A percentile compares a stretch with the other conserved stretches of the same genome.
Evolutionary conservation across 2,797 vertebrate genomes (phyloP).

Genomic region (Alexandromys oeconomus): DNA sequence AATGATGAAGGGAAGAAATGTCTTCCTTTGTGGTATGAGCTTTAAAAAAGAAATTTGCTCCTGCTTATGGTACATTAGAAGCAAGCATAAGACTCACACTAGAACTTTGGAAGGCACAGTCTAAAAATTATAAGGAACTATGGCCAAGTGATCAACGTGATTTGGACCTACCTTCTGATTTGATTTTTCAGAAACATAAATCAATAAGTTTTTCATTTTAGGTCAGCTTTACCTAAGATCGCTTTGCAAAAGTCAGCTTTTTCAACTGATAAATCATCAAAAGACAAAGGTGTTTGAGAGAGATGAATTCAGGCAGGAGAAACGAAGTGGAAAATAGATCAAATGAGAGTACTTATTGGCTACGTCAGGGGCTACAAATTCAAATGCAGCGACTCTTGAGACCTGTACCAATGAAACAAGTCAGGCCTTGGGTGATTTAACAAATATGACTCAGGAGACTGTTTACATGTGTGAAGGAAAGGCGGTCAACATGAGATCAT

Average conservation of each 20-base stretch:
- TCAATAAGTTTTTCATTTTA: slow-evolving; percentile 36
- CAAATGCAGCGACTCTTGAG: slow-evolving; percentile 8
- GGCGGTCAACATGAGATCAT: neutral
- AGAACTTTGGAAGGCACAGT: neutral
- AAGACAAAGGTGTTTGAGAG: slow-evolving; percentile 33
- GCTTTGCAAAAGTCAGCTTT: slow-evolving; percentile 34
- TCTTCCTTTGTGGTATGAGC: neutral
- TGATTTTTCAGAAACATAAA: slow-evolving; percentile 43
- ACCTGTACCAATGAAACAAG: neutral
- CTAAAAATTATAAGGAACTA: neutral
- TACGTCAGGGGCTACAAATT: slow-evolving; percentile 22
- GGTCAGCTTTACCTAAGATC: neutral
- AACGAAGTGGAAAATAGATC: slow-evolving; percentile 60
- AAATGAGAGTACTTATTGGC: slow-evolving; percentile 38
- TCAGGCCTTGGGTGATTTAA: neutral
- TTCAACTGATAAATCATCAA: slow-evolving; percentile 40
- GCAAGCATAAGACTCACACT: neutral
- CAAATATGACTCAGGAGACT: slow-evolving; percentile 11
- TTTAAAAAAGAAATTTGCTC: slow-evolving; percentile 9
- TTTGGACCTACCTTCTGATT: neutral
- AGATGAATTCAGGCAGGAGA: slow-evolving; percentile 54
- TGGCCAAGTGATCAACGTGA: neutral
- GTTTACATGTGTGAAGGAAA: neutral
- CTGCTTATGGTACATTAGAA: neutral
- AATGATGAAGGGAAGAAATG: neutral